phyloP scores from a whole-genome alignment of 1,140 invertebrate species.

The Camponotus floridanus region DNA sequence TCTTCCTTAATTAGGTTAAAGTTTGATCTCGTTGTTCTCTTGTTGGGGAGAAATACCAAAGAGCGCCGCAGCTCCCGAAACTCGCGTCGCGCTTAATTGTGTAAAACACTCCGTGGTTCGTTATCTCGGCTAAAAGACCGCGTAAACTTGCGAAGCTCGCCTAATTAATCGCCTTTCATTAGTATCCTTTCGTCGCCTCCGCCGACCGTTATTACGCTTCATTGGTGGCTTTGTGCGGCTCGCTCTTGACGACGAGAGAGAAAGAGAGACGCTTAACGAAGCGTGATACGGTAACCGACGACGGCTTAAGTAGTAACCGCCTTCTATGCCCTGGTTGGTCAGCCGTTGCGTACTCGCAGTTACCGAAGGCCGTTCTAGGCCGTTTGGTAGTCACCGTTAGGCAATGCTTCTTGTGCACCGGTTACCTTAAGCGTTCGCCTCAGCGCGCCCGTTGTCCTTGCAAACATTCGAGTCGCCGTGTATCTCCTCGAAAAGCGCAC shows the following conservation, averaged over 20 bases:
- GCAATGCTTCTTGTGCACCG: conserved; percentile 69
- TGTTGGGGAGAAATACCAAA: conserved; percentile 9
- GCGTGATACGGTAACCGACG: conserved; percentile 60
- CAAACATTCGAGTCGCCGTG: conserved; percentile 56
- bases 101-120: conserved; percentile 18
- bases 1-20: conserved; percentile 80
- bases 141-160: conserved; percentile 31
- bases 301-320: conserved; percentile 72
- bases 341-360: conserved; percentile 66
- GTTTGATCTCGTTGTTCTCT: conserved; percentile 43
- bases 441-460: conserved; percentile 68
- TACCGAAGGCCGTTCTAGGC: conserved; percentile 80
- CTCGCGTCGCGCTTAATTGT: conserved; percentile 40
- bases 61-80: conserved; percentile 56
- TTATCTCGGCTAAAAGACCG: not conserved
- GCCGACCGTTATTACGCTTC: conserved; percentile 35
- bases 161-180: conserved; percentile 59
- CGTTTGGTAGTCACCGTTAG: conserved; percentile 71
- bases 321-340: conserved; percentile 74
- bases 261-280: conserved; percentile 48
- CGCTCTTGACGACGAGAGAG: not conserved
- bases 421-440: conserved; percentile 72
- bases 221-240: conserved; percentile 29
- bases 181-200: conserved; percentile 33
- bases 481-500: conserved; percentile 46